Base-by-base conservation (phyloP, 2,888 invertebrate species). In the Zeuzera pyrina region DNA sequence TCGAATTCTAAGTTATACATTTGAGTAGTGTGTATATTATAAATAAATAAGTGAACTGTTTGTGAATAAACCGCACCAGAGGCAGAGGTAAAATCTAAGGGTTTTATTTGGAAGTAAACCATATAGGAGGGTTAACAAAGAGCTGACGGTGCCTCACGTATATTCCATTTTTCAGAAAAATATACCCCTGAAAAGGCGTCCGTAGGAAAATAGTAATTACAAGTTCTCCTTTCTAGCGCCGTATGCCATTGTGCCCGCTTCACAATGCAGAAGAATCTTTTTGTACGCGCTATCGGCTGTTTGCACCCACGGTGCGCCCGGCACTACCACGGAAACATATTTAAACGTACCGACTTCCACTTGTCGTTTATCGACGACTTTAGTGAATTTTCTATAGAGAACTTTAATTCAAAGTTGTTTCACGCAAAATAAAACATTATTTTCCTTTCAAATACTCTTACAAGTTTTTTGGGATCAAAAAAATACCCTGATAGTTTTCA, bases 121-220 rank as follows among this genome's bases (percentile, higher is more conserved):
- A 72, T 70, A 64, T 57, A 58, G 66, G 51, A 50, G 51, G 57
- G 40, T 37, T 48, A 50, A 70, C 63, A 72, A 73, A 62, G 58
- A 54, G 39, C 31, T 41, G 35, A 25, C 40, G 26, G 21, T 11
- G 44, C 39, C 42, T 44, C 52, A 52, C 59, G 61, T 66, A 67
- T 67, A 69, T 71, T 61, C 64, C 60, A 70, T 70, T 76, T 68
- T 68, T 63, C 57, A 69, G 71, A 74, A 79, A 77, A 74, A 76
- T 73, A 71, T 62, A 68, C 58, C 66, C 43, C 53, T 70, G 70
- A 76, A 77, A 78, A 72, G 74, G 61, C 62, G 61, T 57, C 52
- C 57, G 65, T 67, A 71, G 79, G 77, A 77, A 78, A 78, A 76
- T 77, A 76, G 81, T 83, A 83, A 83, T 83, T 83, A 81, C 78